A percentile compares a stretch with the other conserved stretches of the same genome.
These are phyloP conservation scores for Prunella strophiata DNA, from an alignment of 2,797 vertebrate genomes.

Conservation along the genomic window DNA sequence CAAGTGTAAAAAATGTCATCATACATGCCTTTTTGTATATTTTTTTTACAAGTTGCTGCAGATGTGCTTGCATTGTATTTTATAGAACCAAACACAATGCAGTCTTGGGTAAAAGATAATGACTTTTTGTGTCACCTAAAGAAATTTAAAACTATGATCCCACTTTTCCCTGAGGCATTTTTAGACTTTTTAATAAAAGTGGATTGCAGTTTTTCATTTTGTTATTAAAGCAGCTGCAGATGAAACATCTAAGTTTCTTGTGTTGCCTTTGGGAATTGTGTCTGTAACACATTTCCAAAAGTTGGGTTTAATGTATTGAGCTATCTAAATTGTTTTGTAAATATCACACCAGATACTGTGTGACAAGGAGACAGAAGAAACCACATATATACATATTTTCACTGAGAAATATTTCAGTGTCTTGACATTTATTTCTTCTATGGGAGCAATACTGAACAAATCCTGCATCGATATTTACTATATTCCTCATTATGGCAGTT, in stretches of 20 bases:
- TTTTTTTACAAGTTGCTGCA: constrained; percentile 14
- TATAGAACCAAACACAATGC: neutral
- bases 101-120: constrained; percentile 3
- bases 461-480: neutral
- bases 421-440: constrained; percentile 26
- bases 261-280: constrained; percentile 54
- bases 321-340: constrained; percentile 53
- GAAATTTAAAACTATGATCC: constrained; percentile 60
- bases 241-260: constrained; percentile 54
- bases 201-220: constrained; percentile 64
- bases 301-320: constrained; percentile 49
- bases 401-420: neutral
- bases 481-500: neutral
- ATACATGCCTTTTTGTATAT: neutral
- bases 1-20: neutral
- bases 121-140: constrained; percentile 28
- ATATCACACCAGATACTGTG: neutral
- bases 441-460: neutral
- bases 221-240: constrained; percentile 60
- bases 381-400: neutral
- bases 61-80: neutral
- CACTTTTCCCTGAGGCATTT: constrained; percentile 59
- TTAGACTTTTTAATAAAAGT: constrained; percentile 65
- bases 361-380: neutral
- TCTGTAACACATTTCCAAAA: constrained; percentile 24